Conservation (phyloP, 1,140 invertebrate species). For the Psix sp. region DNA sequence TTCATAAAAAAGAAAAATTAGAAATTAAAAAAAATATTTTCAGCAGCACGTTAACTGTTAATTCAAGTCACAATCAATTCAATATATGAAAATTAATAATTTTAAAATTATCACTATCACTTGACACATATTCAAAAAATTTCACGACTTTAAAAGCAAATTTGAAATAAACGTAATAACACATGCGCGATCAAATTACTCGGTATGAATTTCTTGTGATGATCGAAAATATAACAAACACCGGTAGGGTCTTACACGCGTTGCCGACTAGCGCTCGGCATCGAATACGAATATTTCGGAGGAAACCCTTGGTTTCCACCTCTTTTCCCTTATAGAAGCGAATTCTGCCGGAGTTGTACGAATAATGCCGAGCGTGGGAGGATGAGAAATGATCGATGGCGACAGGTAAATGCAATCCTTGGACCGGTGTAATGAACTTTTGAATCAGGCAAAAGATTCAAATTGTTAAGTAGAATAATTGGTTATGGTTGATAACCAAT, state of each 20-base stretch:
- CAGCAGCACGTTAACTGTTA: too few species aligned
- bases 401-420: constrained; percentile 58
- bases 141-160: too few species aligned
- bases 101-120: too few species aligned
- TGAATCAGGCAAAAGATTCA: constrained; percentile 50
- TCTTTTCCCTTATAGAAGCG: constrained; percentile 44
- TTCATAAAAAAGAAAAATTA: background rate
- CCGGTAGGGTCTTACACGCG: constrained; percentile 16
- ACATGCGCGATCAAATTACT: too few species aligned
- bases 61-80: too few species aligned
- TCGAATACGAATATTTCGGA: constrained; percentile 68
- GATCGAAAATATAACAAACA: constrained; percentile 19
- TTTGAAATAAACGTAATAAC: too few species aligned
- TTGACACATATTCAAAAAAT: too few species aligned
- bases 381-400: constrained; percentile 56
- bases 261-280: constrained; percentile 62
- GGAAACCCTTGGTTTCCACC: constrained; percentile 51
- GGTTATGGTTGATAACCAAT: too few species aligned
- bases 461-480: constrained; percentile 60
- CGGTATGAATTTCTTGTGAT: too few species aligned
- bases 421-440: constrained; percentile 52
- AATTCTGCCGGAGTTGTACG: constrained; percentile 38
- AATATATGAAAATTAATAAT: too few species aligned
- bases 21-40: background rate
- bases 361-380: constrained; percentile 41